Percentiles rank a stretch among this genome's conserved stretches.
These are phyloP conservation scores for Tetheella fluctuosa DNA, from an alignment of 2,888 invertebrate species.

Conservation along the genomic window DNA sequence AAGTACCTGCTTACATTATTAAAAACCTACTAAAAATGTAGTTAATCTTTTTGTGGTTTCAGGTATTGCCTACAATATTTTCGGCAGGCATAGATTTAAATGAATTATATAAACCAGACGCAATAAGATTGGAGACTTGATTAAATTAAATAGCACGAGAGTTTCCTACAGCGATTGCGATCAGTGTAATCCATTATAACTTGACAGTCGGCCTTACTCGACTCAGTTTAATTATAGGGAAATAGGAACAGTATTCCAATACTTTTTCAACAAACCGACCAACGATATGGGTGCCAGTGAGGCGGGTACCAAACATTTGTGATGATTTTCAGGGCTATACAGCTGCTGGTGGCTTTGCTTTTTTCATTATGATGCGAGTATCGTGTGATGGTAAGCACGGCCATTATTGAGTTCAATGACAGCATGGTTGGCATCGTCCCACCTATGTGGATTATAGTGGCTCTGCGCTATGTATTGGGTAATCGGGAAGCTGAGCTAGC, in stretches of 20 bases:
- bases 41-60: slow-evolving; percentile 20
- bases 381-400: slow-evolving; percentile 80
- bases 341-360: slow-evolving; percentile 84
- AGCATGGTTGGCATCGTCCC: slow-evolving; percentile 89
- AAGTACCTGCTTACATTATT: too few relatives aligned
- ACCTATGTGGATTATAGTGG: slow-evolving; percentile 84
- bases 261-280: too few relatives aligned
- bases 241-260: too few relatives aligned
- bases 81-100: slow-evolving; percentile 90
- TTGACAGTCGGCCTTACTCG: too few relatives aligned
- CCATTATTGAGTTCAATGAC: slow-evolving; percentile 91
- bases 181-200: slow-evolving; percentile 83
- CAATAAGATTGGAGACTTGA: slow-evolving; percentile 84
- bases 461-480: slow-evolving; percentile 82
- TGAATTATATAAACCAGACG: slow-evolving; percentile 89
- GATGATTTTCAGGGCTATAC: slow-evolving; percentile 68
- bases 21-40: too few relatives aligned
- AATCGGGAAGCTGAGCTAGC: slow-evolving; percentile 87
- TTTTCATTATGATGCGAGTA: slow-evolving; percentile 87
- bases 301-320: too few relatives aligned
- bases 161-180: slow-evolving; percentile 88
- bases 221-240: not conserved
- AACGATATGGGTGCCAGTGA: too few relatives aligned
- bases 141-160: slow-evolving; percentile 86
- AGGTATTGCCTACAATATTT: slow-evolving; percentile 86